Evolutionary conservation across 1,140 invertebrate genomes (phyloP), one percentile per base, ranked within the genome.

Genomic region (Drosophila setifemur): DNA sequence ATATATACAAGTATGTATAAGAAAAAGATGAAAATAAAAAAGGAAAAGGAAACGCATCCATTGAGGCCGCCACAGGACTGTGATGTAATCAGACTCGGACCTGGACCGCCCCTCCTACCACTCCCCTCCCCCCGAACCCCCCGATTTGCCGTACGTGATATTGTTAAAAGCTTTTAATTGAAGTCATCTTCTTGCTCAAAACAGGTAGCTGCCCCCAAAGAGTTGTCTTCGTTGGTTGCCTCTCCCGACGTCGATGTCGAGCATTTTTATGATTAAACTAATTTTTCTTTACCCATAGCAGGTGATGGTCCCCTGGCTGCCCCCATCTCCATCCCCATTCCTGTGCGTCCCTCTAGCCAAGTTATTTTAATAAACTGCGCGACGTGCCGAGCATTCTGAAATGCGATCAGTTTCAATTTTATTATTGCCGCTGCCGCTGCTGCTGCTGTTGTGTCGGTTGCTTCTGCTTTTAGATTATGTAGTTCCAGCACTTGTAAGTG

Each of bases 101-200:
- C 12, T 21, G 12, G 29, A n/a, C 31, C 49, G 25, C 35, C 14
- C 26, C 19, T 1, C 42, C 7, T 9, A 9, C 1, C 11, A 5
- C 45, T 16, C 23, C 37, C 43, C 48, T 35, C 52, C 64, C 60
- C 52, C 77, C 23, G 31, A 39, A 44, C 39, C 52, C 64, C 60
- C 52, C 77, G 81, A 82, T 86, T 70, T 69, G 71, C 63, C 39
- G 86, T 86, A 89, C 86, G 86, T 89, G 86, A 89, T 89, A 89
- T 89, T 89, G 86, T 89, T 89, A 89, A 89, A 89, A 86, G 86
- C 81, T 89, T 89, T 89, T 89, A 89, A 89, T 89, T 89, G 86
- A 89, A 89, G 86, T 86, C 77, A 73, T 78, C 82, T 88, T 67
- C 83, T 77, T 82, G 76, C 85, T 85, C 75, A 88, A 88, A 88